Conservation (phyloP, 2,888 invertebrate species). For the Platycheirus rosarum region DNA sequence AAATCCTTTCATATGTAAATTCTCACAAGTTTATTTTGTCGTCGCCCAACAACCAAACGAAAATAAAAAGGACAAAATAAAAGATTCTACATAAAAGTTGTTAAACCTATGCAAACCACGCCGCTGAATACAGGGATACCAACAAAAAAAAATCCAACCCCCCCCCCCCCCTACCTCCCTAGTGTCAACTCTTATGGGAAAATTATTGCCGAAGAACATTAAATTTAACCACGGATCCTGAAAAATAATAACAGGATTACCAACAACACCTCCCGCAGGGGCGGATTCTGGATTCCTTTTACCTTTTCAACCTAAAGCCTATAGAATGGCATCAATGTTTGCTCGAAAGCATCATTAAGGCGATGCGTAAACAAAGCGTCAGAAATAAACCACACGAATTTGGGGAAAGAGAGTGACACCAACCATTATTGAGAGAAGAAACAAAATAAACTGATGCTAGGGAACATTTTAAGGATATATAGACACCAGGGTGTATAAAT, state of each 20-base stretch:
- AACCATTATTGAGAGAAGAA: conserved; percentile 13
- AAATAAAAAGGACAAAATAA: conserved; percentile 59
- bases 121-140: conserved; percentile 5
- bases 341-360: conserved; percentile 69
- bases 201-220: conserved; percentile 72
- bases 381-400: conserved; percentile 24
- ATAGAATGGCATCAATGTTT: conserved; percentile 57
- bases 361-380: conserved; percentile 67
- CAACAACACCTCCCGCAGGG: conserved; percentile 29
- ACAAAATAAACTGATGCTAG: conserved; percentile 6
- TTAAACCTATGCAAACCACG: conserved; percentile 49
- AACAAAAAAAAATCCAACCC: not conserved
- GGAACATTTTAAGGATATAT: conserved; percentile 7
- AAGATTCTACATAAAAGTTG: conserved; percentile 68
- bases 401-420: conserved; percentile 8
- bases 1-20: conserved; percentile 73
- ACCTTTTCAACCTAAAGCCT: conserved; percentile 48
- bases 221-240: conserved; percentile 68
- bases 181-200: conserved; percentile 66
- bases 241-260: conserved; percentile 70
- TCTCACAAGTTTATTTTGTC: conserved; percentile 58
- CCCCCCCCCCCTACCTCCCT: not conserved
- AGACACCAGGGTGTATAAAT: conserved; percentile 13
- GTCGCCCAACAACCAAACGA: not conserved
- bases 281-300: conserved; percentile 38